These are phyloP conservation scores for Pararge aegeria DNA, from an alignment of 1,140 invertebrate genomes.

Conservation along the genomic window DNA sequence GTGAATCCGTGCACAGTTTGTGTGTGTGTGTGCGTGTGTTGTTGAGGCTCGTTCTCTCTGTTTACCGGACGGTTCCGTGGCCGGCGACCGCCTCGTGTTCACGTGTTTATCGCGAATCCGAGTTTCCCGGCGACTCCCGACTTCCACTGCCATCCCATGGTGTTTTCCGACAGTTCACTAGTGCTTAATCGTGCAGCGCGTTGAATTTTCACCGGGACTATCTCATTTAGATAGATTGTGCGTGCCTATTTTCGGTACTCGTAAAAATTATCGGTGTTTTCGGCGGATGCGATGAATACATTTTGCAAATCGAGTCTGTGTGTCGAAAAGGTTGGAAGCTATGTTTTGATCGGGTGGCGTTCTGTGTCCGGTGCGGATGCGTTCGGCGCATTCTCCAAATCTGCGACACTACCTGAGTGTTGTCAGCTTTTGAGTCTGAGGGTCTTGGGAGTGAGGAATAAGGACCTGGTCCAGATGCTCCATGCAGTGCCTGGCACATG, in stretches of 20 bases:
- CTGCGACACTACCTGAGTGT: constrained; percentile 49
- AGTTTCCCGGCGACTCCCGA: constrained; percentile 67
- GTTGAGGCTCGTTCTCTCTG: constrained; percentile 67
- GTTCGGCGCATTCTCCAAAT: constrained; percentile 43
- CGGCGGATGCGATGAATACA: constrained; percentile 79
- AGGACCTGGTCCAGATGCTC: constrained; percentile 41
- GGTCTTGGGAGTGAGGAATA: constrained; percentile 31
- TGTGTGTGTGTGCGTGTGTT: constrained; percentile 63
- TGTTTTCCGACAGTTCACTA: constrained; percentile 67
- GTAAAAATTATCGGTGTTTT: constrained; percentile 73
- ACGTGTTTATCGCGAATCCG: constrained; percentile 58
- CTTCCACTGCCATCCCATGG: constrained; percentile 57
- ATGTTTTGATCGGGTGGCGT: constrained; percentile 72
- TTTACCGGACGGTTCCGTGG: constrained; percentile 72
- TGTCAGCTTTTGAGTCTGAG: constrained; percentile 28
- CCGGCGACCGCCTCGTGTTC: constrained; percentile 68
- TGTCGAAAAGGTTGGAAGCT: constrained; percentile 71
- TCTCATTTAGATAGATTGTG: constrained; percentile 31
- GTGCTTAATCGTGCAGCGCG: constrained; percentile 64
- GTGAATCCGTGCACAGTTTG: constrained; percentile 40
- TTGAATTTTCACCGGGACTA: constrained; percentile 24
- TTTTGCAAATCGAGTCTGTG: constrained; percentile 76
- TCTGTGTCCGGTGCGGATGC: constrained; percentile 65
- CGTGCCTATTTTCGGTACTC: constrained; percentile 58
- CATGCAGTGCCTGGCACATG: constrained; percentile 49